These are phyloP conservation scores for Edolisoma coerulescens DNA, from an alignment of 2,113 vertebrate species.

Conservation along the genomic window DNA sequence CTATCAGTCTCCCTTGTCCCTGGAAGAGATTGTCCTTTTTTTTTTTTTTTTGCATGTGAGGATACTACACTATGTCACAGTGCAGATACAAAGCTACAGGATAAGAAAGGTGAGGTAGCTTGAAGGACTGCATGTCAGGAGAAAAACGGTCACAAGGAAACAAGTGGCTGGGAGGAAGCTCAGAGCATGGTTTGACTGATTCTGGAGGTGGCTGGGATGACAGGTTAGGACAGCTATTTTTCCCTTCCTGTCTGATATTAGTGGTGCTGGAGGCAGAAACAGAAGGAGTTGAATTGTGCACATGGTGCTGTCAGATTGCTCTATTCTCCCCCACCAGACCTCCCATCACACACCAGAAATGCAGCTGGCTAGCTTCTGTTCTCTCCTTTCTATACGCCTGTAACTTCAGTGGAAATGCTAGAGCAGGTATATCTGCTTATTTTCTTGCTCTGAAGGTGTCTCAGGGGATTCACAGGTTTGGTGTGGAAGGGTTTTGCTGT, in stretches of 20 bases:
- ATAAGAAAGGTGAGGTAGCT: neutral
- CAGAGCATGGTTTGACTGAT: neutral
- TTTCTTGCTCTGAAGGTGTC: neutral
- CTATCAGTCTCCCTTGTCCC: neutral
- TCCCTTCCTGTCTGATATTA: neutral
- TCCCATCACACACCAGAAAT: neutral
- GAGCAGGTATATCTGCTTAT: neutral
- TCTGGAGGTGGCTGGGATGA: neutral
- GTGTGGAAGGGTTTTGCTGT: neutral
- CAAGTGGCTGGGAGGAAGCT: neutral
- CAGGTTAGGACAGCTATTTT: neutral
- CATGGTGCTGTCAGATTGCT: neutral
- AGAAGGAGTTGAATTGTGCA: neutral
- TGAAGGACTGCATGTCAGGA: rapidly evolving
- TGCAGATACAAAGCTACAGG: neutral
- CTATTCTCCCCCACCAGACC: neutral
- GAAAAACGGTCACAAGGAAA: neutral
- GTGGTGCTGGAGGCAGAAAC: neutral
- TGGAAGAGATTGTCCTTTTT: neutral
- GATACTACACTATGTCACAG: neutral
- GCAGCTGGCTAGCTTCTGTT: neutral
- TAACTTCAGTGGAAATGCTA: neutral
- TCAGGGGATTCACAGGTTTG: neutral
- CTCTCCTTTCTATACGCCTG: neutral
- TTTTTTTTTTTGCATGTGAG: neutral